Evolutionary conservation across 2,888 invertebrate species (phyloP), one percentile per base, ranked within the genome.

Genomic region (Teinopalpus imperialis): DNA sequence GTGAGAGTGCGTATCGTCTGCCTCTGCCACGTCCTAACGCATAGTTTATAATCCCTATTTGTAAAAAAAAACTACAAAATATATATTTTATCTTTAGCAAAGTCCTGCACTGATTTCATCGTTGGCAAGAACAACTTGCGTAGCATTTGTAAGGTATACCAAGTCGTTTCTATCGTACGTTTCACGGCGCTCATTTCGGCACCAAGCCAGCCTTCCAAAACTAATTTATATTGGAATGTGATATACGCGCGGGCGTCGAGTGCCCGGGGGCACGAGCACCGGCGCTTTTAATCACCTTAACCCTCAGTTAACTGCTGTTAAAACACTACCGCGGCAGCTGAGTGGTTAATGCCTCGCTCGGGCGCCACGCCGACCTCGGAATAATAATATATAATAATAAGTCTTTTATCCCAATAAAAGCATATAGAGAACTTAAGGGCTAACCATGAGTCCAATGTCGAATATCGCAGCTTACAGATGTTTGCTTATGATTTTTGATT

Each of bases 201-300:
- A 76, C 75, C 70, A 76, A 74, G 72, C 72, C 66, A 63, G 63
- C 69, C 64, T 68, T 65, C 74, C 65, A 77, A 85, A 88, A 86
- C 82, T 81, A 87, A 88, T 88, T 87, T 85, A 81, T 82, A 85
- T 81, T 74, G 87, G 87, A 87, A 88, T 88, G 87, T 85, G 85
- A 85, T 85, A 79, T 83, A 85, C 78, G 77, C 74, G 68, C 69
- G 74, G 71, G 66, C 69, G 66, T 63, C 57, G 55, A 53, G 53
- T 48, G 68, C 75, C 81, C 62, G 59, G 56, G 63, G 83, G 83
- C 81, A 80, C 81, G 83, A 49, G 51, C 62, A 59, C 67, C 64
- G 63, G 54, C 63, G 63, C 66, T 71, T 78, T 80, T 86, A 86
- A 85, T 86, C 82, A 83, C 74, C 77, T 80, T 69, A 66, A 71